phyloP scores from a whole-genome alignment of 2,113 vertebrate species.

The Brachionichthys hirsutus region DNA sequence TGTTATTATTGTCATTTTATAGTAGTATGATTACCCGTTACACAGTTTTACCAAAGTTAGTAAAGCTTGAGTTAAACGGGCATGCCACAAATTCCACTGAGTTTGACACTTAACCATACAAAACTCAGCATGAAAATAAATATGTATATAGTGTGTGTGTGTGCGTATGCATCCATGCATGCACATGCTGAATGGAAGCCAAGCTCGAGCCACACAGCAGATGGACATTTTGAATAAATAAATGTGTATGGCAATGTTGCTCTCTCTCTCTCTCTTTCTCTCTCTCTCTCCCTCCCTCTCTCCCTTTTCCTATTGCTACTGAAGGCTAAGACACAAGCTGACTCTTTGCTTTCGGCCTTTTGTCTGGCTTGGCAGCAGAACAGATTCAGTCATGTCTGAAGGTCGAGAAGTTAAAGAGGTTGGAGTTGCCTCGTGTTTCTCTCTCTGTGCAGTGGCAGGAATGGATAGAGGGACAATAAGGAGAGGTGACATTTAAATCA shows the following conservation, averaged over 20 bases:
- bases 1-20: no score
- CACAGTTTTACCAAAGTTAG: no score
- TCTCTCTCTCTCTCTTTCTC: slow-evolving; percentile 19
- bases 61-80: no score
- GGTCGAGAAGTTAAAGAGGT: slow-evolving; percentile 69
- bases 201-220: slow-evolving; percentile 64
- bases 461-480: slow-evolving; percentile 1
- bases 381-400: slow-evolving; percentile 72
- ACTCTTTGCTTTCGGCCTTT: slow-evolving; percentile 64
- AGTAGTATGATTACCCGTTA: no score
- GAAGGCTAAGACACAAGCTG: slow-evolving; percentile 62
- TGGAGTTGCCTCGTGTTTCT: slow-evolving; percentile 49
- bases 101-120: no score
- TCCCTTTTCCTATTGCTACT: slow-evolving; percentile 37
- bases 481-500: slow-evolving; percentile 24
- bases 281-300: neutral
- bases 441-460: slow-evolving; percentile 22
- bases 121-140: no score
- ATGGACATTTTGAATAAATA: slow-evolving; percentile 77
- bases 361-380: slow-evolving; percentile 65
- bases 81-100: no score
- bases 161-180: slow-evolving; percentile 2
- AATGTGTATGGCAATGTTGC: slow-evolving; percentile 56
- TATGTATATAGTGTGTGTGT: neutral
- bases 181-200: slow-evolving; percentile 20